Conservation (phyloP, 2,797 vertebrate genomes). For the Florisuga fusca region DNA sequence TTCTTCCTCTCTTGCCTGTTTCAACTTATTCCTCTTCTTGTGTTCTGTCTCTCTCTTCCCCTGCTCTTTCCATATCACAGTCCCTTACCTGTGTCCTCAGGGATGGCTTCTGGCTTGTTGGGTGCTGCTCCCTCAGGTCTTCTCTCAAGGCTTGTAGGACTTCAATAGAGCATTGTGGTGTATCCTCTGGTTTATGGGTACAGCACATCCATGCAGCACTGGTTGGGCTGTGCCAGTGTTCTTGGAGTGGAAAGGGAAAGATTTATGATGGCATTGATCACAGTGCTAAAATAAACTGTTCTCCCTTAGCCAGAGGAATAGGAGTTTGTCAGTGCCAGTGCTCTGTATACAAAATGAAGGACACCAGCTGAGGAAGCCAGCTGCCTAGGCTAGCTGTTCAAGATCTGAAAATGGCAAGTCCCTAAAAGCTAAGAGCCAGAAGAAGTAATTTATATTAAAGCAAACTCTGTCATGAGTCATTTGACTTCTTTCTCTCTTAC, state of each 20-base stretch:
- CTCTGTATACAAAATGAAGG: constrained; percentile 3
- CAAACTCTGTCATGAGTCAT: constrained; percentile 79
- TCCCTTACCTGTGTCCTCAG: neutral
- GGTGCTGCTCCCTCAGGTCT: neutral
- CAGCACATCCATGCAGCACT: neutral
- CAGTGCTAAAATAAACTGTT: constrained; percentile 53
- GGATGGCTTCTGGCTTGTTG: neutral
- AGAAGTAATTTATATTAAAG: constrained; percentile 74
- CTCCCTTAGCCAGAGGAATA: neutral
- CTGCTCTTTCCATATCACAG: neutral
- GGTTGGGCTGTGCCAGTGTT: neutral
- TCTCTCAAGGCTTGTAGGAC: neutral
- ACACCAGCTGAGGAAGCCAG: neutral
- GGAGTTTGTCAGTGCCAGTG: neutral
- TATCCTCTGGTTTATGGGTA: neutral
- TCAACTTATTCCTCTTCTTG: neutral
- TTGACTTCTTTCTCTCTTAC: constrained; percentile 76
- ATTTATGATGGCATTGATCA: constrained; percentile 42
- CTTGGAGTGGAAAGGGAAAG: neutral
- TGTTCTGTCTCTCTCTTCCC: neutral
- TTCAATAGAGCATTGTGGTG: neutral
- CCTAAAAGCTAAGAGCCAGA: constrained; percentile 70
- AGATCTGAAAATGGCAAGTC: constrained; percentile 55
- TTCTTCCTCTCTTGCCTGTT: neutral
- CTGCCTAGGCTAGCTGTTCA: constrained; percentile 38